A percentile compares a stretch with the other conserved stretches of the same genome.
phyloP scores from a whole-genome alignment of 2,888 invertebrate species.

The Dendrolimus houi region DNA sequence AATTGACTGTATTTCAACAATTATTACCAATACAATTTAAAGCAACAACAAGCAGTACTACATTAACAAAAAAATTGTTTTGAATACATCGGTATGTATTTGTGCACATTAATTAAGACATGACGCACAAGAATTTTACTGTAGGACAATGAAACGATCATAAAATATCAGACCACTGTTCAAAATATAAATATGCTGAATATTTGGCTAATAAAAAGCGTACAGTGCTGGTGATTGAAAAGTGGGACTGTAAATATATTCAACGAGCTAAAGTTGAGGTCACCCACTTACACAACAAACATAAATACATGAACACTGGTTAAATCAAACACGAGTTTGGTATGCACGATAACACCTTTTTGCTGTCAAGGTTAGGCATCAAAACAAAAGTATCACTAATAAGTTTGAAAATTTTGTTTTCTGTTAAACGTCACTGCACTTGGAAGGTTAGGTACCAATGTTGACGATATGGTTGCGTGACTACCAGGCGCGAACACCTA shows the following conservation, averaged over 20 bases:
- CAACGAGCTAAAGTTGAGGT: constrained; percentile 23
- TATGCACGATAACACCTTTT: constrained; percentile 13
- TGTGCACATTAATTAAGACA: background rate
- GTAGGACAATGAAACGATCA: background rate
- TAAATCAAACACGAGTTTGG: background rate
- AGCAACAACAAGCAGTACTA: background rate
- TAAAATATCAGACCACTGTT: background rate
- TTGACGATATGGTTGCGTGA: background rate
- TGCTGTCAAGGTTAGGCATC: constrained; percentile 22
- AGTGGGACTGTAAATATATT: constrained; percentile 14
- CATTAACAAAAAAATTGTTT: constrained; percentile 1
- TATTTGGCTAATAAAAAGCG: background rate
- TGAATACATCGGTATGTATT: background rate
- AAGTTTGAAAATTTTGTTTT: background rate
- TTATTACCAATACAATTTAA: background rate
- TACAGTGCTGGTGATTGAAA: constrained; percentile 5
- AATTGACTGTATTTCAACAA: background rate
- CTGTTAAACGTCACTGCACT: background rate
- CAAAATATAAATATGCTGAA: background rate
- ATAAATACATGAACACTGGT: constrained; percentile 12
- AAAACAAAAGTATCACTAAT: constrained; percentile 5
- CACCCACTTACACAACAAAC: constrained; percentile 27
- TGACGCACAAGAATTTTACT: background rate
- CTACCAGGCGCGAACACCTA: constrained; percentile 4
- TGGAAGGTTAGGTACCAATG: background rate